These are phyloP conservation scores for Lepidocolaptes lacrymiger DNA, from an alignment of 2,797 vertebrate genomes.

Conservation along the genomic window DNA sequence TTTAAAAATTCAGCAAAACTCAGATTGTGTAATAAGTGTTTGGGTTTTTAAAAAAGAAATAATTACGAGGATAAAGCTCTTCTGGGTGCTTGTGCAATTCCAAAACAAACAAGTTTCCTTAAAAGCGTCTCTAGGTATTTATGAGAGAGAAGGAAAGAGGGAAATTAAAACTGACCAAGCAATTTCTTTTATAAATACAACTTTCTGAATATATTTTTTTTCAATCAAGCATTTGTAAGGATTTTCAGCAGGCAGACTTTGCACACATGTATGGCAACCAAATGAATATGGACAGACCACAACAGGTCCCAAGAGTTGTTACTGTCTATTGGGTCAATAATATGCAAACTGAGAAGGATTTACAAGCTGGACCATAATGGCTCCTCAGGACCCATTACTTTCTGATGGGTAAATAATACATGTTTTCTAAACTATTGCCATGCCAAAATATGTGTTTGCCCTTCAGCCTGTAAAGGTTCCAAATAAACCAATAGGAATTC, in stretches of 20 bases:
- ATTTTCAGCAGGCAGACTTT: conserved; percentile 49
- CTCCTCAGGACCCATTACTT: conserved; percentile 75
- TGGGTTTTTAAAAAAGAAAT: neutral
- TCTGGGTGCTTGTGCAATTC: conserved; percentile 9
- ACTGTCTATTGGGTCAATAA: conserved; percentile 62
- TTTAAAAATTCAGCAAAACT: neutral
- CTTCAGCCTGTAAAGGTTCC: conserved; percentile 34
- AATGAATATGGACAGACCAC: conserved; percentile 65
- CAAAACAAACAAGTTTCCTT: conserved; percentile 54
- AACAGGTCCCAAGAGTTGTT: conserved; percentile 54
- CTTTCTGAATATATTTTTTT: conserved; percentile 34
- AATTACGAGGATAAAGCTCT: conserved; percentile 54
- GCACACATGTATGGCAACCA: neutral
- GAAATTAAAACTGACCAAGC: conserved; percentile 59
- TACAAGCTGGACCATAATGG: conserved; percentile 61
- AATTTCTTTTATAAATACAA: conserved; percentile 50
- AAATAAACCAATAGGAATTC: conserved; percentile 52
- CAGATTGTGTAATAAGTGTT: neutral
- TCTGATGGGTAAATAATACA: conserved; percentile 66
- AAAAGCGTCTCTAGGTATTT: conserved; percentile 46
- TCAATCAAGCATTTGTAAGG: conserved; percentile 61
- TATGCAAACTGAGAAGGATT: conserved; percentile 66
- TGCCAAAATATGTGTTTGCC: conserved; percentile 63
- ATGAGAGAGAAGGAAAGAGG: conserved; percentile 9
- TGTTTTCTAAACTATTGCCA: conserved; percentile 65